These are phyloP conservation scores for Bombus breviceps DNA, from an alignment of 1,140 invertebrate species.

Conservation along the genomic window DNA sequence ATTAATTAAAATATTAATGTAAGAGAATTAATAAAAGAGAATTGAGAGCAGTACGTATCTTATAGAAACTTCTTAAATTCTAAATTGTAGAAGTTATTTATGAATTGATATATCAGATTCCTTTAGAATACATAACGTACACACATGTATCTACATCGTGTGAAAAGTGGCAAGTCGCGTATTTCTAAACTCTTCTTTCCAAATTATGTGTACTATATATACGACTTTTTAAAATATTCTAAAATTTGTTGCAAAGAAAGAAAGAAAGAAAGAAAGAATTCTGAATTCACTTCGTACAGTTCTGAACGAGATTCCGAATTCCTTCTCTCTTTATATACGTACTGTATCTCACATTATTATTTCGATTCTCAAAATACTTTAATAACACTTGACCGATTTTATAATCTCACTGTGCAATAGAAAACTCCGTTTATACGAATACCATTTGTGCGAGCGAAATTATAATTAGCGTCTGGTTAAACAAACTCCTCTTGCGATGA, in stretches of 20 bases:
- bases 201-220: background rate
- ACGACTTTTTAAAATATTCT: background rate
- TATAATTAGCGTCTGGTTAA: background rate
- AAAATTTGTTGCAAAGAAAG: background rate
- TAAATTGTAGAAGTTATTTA: background rate
- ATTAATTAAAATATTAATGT: background rate
- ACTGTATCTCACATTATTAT: background rate
- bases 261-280: background rate
- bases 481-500: background rate
- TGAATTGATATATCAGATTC: background rate
- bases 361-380: too few species aligned
- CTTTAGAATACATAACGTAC: too few species aligned
- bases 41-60: background rate
- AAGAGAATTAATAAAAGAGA: background rate
- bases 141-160: too few species aligned
- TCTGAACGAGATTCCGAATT: background rate
- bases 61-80: background rate
- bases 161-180: background rate
- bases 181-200: too few species aligned
- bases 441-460: background rate
- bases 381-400: background rate
- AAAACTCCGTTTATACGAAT: background rate
- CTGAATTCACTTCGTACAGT: background rate
- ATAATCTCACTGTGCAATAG: background rate
- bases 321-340: background rate